Evolutionary conservation across 2,113 vertebrate genomes (phyloP).

Genomic region (Rhabdornis inornatus): DNA sequence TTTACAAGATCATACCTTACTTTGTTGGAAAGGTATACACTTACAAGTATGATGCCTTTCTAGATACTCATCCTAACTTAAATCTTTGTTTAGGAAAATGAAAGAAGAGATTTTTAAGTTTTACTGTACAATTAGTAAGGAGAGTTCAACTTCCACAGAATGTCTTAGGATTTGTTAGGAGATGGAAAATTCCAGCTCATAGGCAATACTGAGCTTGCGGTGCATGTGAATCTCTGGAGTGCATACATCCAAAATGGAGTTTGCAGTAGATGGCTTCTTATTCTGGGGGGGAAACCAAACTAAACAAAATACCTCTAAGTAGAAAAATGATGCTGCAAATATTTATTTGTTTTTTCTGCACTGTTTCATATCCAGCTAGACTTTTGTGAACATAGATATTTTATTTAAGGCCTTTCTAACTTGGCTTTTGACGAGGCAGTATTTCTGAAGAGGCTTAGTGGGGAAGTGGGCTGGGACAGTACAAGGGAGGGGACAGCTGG

Average conservation of each 20-base stretch:
- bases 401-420: not conserved
- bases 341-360: not conserved
- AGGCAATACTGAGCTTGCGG: not conserved
- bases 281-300: not conserved
- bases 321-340: not conserved
- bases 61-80: not conserved
- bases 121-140: not conserved
- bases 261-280: not conserved
- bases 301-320: not conserved
- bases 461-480: not conserved
- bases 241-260: not conserved
- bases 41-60: not conserved
- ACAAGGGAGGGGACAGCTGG: not conserved
- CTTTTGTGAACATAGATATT: not conserved
- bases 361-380: not conserved
- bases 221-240: not conserved
- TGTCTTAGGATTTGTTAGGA: not conserved
- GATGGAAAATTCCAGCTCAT: not conserved
- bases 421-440: not conserved
- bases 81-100: not conserved
- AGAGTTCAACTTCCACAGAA: not conserved
- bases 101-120: not conserved
- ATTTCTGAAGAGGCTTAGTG: not conserved
- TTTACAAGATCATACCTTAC: not conserved
- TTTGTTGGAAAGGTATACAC: not conserved